Evolutionary conservation across 2,888 invertebrate species (phyloP).

Genomic region (Monochamus alternatus): DNA sequence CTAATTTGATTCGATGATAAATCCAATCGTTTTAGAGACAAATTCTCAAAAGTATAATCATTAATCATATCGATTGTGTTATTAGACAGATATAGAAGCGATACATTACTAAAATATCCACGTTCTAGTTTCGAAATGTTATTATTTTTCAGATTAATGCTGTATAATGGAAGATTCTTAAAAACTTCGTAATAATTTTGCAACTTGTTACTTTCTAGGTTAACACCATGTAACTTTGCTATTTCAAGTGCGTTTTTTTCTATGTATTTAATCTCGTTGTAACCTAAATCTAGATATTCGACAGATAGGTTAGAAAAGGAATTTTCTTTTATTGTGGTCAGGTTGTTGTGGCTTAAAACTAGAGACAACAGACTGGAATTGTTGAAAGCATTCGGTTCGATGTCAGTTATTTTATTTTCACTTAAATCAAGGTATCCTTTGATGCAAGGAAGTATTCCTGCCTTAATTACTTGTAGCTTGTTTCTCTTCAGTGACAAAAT

Average conservation of each 20-base stretch:
- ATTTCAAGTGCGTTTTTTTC: neutral
- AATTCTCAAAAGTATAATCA: conserved; percentile 3
- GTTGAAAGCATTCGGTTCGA: conserved; percentile 13
- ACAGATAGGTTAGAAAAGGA: neutral
- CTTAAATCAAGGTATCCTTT: neutral
- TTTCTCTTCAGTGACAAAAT: neutral
- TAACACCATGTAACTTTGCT: neutral
- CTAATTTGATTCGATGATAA: conserved; percentile 14
- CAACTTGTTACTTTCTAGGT: conserved; percentile 6
- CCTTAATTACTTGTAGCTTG: conserved; percentile 1
- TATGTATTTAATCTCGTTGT: conserved; percentile 11
- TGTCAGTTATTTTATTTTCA: conserved; percentile 11
- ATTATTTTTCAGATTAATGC: neutral
- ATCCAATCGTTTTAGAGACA: neutral
- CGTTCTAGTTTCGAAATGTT: neutral
- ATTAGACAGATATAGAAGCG: neutral
- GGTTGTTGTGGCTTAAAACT: neutral
- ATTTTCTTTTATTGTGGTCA: neutral
- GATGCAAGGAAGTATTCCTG: neutral
- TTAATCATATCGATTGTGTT: neutral
- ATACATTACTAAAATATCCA: neutral
- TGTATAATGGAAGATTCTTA: neutral
- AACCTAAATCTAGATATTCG: neutral
- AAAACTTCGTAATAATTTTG: conserved; percentile 4
- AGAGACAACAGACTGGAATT: neutral